Percentiles rank a stretch among this genome's conserved stretches.
Conservation (phyloP, 2,113 vertebrate genomes). For the Butorides virescens region DNA sequence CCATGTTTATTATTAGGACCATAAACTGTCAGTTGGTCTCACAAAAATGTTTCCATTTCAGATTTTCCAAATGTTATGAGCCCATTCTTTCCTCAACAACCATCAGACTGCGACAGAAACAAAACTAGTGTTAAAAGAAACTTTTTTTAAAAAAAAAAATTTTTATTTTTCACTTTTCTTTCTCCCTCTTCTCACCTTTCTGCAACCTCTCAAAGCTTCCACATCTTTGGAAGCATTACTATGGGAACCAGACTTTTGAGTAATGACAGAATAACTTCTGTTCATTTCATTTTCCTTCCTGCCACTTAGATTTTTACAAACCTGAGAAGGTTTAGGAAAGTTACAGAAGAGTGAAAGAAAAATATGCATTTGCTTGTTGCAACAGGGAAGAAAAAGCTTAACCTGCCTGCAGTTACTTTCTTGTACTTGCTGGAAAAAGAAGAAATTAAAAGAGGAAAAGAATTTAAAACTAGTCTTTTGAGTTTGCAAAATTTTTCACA, state of each 20-base stretch:
- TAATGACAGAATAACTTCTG: not conserved
- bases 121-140: not conserved
- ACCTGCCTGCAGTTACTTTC: not conserved
- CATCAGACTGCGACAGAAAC: not conserved
- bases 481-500: not conserved
- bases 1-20: not conserved
- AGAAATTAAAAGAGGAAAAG: not conserved
- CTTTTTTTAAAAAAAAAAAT: not conserved
- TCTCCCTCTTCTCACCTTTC: not conserved
- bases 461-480: not conserved
- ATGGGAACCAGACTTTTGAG: not conserved
- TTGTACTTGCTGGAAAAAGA: not conserved
- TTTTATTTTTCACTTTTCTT: not conserved
- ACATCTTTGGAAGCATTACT: not conserved
- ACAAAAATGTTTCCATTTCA: not conserved
- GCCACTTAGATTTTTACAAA: not conserved
- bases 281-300: not conserved
- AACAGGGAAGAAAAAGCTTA: not conserved
- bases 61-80: not conserved
- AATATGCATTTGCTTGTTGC: not conserved
- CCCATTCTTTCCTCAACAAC: not conserved
- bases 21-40: not conserved
- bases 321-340: not conserved
- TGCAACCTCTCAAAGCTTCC: not conserved
- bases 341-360: not conserved